Evolutionary conservation across 2,888 invertebrate genomes (phyloP), one percentile per base, ranked within the genome.

Genomic region (Microdon myrmicae): DNA sequence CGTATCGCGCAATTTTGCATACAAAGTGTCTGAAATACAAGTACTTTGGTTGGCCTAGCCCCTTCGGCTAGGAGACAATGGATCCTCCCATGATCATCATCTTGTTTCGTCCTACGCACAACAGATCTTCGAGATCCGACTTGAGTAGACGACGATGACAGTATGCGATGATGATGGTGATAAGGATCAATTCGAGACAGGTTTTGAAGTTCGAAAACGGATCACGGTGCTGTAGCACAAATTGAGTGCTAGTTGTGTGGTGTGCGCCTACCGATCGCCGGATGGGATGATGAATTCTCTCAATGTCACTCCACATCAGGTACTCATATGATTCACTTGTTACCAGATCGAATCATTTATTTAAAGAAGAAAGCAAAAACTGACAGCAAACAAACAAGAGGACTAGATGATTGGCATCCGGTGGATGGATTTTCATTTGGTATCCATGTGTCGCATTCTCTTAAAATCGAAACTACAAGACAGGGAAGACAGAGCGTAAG

Each of bases 351-450:
- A 41, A n/a, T 7, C 32, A 22, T 32, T 32, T 22, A 43, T 31
- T 8, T 12, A 19, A 43, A 14, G n/a, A 5, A 9, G 8, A 8
- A 8, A 9, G 12, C 7, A 3, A 8, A 8, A 22, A 3, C n/a
- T 4, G 7, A 10, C 32, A 5, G 20, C 14, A 45, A 20, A 14
- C 37, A 38, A 26, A 32, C 44, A 51, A 22, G 53, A 61, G 29
- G 49, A 61, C 55, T 31, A 43, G 47, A 64, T 64, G 64, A 64
- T 64, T 58, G 64, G 64, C 64, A 64, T 64, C 64, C 64, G 64
- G 64, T 64, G 64, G 64, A 64, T 58, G 56, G 10, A 38, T 47
- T 29, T 32, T 44, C 25, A 53, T 39, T 31, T 51, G 20, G 20
- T 47, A 34, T 32, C 39, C 35, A 29, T 14, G 16, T 23, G n/a